phyloP scores from a whole-genome alignment of 2,888 invertebrate genomes.

The Digitonthophagus gazella region DNA sequence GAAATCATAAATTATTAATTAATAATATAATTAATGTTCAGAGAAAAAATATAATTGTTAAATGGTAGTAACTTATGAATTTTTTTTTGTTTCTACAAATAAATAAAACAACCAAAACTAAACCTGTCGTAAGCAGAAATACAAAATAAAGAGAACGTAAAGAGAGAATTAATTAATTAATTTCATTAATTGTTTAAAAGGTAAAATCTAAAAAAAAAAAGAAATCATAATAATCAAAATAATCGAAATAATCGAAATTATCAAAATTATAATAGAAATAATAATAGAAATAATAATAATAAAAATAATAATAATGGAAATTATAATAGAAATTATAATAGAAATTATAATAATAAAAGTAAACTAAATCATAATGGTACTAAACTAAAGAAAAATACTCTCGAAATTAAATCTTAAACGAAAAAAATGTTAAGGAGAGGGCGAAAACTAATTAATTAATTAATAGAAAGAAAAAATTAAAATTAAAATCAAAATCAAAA shows the following conservation, averaged over 20 bases:
- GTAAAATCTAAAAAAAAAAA: slow-evolving; percentile 29
- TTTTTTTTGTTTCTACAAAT: slow-evolving; percentile 41
- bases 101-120: slow-evolving; percentile 37
- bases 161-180: slow-evolving; percentile 30
- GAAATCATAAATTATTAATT: slow-evolving; percentile 39
- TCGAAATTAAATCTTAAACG: slow-evolving; percentile 30
- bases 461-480: slow-evolving; percentile 32
- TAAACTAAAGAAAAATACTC: slow-evolving; percentile 5
- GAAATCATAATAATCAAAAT: no score
- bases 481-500: slow-evolving; percentile 30
- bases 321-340: no score
- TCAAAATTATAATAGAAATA: no score
- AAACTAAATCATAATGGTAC: slow-evolving; percentile 9
- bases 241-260: no score
- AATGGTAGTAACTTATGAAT: slow-evolving; percentile 31
- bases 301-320: no score
- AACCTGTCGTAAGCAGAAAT: slow-evolving; percentile 34
- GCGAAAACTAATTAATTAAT: slow-evolving; percentile 9
- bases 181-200: slow-evolving; percentile 23
- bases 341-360: slow-evolving; percentile 21
- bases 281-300: no score
- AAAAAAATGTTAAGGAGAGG: slow-evolving; percentile 26
- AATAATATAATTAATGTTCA: slow-evolving; percentile 36
- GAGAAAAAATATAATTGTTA: slow-evolving; percentile 35
- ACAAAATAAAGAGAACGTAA: slow-evolving; percentile 28